Evolutionary conservation across 2,797 vertebrate genomes (phyloP), one percentile per base, ranked within the genome.

Genomic region (Emydoidea blandingii): DNA sequence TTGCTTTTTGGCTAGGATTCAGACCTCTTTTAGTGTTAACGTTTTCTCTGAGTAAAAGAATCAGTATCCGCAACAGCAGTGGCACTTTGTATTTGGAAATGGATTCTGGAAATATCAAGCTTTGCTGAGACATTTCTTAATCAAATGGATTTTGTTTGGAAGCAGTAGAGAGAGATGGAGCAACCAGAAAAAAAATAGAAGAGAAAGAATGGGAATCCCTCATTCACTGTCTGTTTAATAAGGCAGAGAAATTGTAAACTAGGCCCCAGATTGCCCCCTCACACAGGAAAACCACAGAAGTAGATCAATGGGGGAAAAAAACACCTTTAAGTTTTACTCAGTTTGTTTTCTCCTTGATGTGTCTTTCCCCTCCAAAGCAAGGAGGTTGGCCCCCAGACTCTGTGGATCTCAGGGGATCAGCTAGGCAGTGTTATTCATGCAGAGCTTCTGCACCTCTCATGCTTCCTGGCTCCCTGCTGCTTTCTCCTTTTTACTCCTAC

Each of bases 11-110:
- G 95, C 94, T 88, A 50, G 0, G 1, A 91, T 62, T 97, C 94
- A 97, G 94, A 62, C 88, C 88, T 94, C 92, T 93, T 96, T 92
- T 92, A 94, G 92, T 95, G 87, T 76, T 88, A 93, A 95, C 59
- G 79, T 87, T 91, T 59, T 41, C 29, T 23, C 93, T 91, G 88
- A 93, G 95, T 5, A 31, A 25, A 72, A 94, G 89, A 94, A 96
- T 92, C 91, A 72, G 85, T 89, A 92, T 81, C 57, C 84, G 54
- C 92, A 87, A 5, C 44, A 95, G 91, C 94, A 96, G 83, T 90
- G 95, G 94, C 91, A 84, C 72, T 95, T 89, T 49, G 18, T 85
- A 25, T 94, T 91, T 93, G 57, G 72, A 86, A 96, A 88, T 88
- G 14, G 47, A 92, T 59, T 83, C 34, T 81, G 88, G 53, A 83